Evolutionary conservation across 2,113 vertebrate genomes (phyloP).

Genomic region (Lepus europaeus): DNA sequence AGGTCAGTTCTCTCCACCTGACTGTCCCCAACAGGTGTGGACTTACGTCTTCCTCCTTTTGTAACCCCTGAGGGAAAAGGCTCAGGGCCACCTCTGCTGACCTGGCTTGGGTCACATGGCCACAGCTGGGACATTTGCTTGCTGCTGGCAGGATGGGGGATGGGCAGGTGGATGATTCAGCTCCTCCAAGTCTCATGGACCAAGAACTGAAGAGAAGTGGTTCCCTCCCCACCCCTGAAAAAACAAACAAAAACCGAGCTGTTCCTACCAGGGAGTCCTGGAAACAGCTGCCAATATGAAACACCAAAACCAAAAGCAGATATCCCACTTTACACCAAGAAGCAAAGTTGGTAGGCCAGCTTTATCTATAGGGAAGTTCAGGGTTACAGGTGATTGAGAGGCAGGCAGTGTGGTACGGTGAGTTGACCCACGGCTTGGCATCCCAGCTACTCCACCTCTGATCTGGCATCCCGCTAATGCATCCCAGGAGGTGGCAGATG

Average conservation of each 20-base stretch:
- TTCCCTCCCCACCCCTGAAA: no score
- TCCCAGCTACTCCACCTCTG: no score
- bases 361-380: background rate
- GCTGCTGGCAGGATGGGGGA: background rate
- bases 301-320: background rate
- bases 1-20: background rate
- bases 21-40: background rate
- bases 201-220: background rate
- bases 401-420: no score
- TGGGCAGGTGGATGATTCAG: background rate
- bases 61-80: background rate
- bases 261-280: background rate
- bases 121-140: no score
- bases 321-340: background rate
- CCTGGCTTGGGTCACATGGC: background rate
- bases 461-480: no score
- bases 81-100: background rate
- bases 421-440: no score
- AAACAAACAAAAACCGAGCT: background rate
- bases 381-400: background rate
- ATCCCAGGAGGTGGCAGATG: no score
- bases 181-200: background rate
- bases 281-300: background rate
- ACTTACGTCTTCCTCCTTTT: background rate
- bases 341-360: background rate